Percentiles rank a stretch among this genome's conserved stretches.
Evolutionary conservation across 2,797 vertebrate genomes (phyloP).

Genomic region (Megalops cyprinoides): DNA sequence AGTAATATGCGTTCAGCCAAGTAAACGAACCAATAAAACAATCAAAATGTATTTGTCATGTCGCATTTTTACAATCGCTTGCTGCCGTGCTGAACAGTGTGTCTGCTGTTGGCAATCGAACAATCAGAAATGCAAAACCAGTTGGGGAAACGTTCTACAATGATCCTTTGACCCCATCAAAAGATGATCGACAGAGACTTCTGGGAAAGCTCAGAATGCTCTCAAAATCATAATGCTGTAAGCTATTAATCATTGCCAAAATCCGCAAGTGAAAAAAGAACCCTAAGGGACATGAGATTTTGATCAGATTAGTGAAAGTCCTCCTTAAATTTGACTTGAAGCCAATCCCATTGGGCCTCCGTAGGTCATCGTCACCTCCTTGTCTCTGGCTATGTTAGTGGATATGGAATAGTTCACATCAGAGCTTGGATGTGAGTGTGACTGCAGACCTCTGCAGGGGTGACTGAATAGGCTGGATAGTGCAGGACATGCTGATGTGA

Average conservation of each 20-base stretch:
- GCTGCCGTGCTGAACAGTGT: too few species aligned
- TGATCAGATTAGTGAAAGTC: not conserved
- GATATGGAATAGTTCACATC: not conserved
- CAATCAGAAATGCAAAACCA: too few species aligned
- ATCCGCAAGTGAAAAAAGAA: not conserved
- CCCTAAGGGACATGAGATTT: not conserved
- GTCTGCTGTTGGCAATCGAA: too few species aligned
- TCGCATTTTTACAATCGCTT: constrained; percentile 1
- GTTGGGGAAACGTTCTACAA: too few species aligned
- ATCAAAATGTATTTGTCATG: not conserved
- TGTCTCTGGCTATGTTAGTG: not conserved
- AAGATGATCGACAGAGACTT: not conserved
- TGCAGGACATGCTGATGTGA: not conserved
- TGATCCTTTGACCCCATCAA: too few species aligned
- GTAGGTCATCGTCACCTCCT: not conserved
- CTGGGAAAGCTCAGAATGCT: not conserved
- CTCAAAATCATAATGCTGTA: not conserved
- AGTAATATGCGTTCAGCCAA: not conserved
- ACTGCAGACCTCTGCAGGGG: not conserved
- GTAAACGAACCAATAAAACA: not conserved
- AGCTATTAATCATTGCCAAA: not conserved
- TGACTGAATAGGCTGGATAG: not conserved
- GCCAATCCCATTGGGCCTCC: not conserved
- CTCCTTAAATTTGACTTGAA: not conserved
- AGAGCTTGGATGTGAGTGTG: too few species aligned